Evolutionary conservation across 1,140 invertebrate species (phyloP), one percentile per base, ranked within the genome.

Genomic region (Steinernema khuongi): DNA sequence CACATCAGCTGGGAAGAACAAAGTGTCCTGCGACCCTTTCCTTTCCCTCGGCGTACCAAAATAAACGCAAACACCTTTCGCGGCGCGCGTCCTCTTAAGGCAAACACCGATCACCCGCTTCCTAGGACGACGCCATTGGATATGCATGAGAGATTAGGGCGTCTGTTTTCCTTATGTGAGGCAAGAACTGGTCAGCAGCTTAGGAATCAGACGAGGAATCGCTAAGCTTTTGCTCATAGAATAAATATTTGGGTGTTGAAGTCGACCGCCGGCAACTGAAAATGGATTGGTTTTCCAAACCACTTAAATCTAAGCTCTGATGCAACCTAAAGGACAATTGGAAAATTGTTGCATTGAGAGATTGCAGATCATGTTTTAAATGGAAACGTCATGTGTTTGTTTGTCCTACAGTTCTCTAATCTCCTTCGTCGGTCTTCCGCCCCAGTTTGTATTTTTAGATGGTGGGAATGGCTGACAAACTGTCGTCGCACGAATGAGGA

Each of bases 151-250:
- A 22, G 50, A 60, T 60, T 60, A 60, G 22, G 14, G 50, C 50
- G 50, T 22, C 7, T 60, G 7, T 7, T 60, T 60, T 60, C 19
- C 50, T 60, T 22, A 22, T 14, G 50, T 7, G 50, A 26, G 26
- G 50, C 4, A 41, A 41, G 36, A 60, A 60, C 50, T 60, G 50
- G 50, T 60, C 50, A 60, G 50, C 50, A 7, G 50, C 50, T 60
- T 60, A 26, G 4, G 36, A n/a, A 41, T 11, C 36, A n/a, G 36
- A 41, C 36, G 7, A 11, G n/a, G 7, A 7, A 41, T 41, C 36
- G 36, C 36, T n/a, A 41, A 11, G 7, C 7, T n/a, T n/a, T 11
- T 60, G 14, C 14, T 60, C 50, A 17, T 60, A 17, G 4, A 22
- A 22, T 22, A 60, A 60, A 60, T 26, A 26, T 14, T 22, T n/a